phyloP scores from a whole-genome alignment of 2,797 vertebrate species.

The Masticophis lateralis region DNA sequence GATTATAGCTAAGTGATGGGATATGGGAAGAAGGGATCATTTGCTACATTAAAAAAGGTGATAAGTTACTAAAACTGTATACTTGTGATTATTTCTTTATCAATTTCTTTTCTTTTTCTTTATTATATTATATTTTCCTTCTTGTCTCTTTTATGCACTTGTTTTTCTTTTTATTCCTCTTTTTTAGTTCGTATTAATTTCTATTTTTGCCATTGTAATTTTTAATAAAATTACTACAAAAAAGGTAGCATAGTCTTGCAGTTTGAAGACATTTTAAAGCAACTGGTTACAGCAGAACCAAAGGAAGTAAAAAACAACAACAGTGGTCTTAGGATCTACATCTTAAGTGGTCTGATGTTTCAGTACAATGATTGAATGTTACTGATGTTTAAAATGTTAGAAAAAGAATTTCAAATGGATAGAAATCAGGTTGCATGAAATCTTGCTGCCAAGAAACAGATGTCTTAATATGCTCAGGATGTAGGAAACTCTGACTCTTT shows the following conservation, averaged over 20 bases:
- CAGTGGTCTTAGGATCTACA: neutral
- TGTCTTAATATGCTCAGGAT: neutral
- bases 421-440: neutral
- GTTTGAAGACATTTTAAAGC: neutral
- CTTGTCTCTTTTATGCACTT: neutral
- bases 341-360: constrained; percentile 1
- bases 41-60: neutral
- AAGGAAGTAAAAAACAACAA: neutral
- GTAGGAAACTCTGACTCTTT: neutral
- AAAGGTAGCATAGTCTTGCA: neutral
- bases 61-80: neutral
- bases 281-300: neutral
- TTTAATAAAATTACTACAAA: neutral
- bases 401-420: rapidly evolving
- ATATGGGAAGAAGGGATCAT: neutral
- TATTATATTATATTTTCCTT: neutral
- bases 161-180: neutral
- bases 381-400: neutral
- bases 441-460: constrained; percentile 10
- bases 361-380: neutral
- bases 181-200: neutral
- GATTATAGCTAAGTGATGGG: neutral
- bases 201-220: neutral
- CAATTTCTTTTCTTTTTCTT: neutral
- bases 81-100: neutral